phyloP scores from a whole-genome alignment of 1,140 invertebrate genomes.

The Drosophila ohnishii region DNA sequence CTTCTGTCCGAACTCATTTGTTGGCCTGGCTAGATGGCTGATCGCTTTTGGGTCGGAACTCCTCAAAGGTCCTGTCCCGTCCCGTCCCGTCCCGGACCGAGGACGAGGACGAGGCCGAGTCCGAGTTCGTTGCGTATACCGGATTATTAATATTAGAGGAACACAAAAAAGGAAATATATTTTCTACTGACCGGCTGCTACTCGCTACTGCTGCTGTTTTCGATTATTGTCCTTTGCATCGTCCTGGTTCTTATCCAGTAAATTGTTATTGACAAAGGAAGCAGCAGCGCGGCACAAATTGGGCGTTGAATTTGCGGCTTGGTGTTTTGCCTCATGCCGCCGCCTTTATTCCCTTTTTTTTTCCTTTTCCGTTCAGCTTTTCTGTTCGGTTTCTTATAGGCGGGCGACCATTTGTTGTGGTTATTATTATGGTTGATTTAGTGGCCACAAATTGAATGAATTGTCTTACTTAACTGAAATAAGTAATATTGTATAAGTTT shows the following conservation, averaged over 20 bases:
- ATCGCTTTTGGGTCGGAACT: conserved; percentile 36
- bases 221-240: conserved; percentile 73
- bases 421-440: conserved; percentile 82
- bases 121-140: conserved; percentile 62
- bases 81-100: neutral
- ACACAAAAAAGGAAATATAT: conserved; percentile 65
- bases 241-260: conserved; percentile 69
- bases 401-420: conserved; percentile 70
- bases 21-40: conserved; percentile 43
- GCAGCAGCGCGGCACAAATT: conserved; percentile 79
- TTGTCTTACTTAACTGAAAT: conserved; percentile 80
- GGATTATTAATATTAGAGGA: conserved; percentile 79
- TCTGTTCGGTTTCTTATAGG: conserved; percentile 26
- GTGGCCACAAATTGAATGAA: conserved; percentile 81
- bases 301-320: conserved; percentile 80
- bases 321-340: conserved; percentile 44
- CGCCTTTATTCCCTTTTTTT: conserved; percentile 1
- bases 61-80: conserved; percentile 21
- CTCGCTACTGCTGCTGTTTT: conserved; percentile 66
- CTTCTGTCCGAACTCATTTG: conserved; percentile 71
- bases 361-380: conserved; percentile 33
- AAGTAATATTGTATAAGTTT: conserved; percentile 63
- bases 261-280: conserved; percentile 81
- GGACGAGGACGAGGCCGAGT: neutral
- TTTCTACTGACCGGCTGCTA: conserved; percentile 75